Conservation (phyloP, 2,797 vertebrate genomes). For the Capromys pilorides region DNA sequence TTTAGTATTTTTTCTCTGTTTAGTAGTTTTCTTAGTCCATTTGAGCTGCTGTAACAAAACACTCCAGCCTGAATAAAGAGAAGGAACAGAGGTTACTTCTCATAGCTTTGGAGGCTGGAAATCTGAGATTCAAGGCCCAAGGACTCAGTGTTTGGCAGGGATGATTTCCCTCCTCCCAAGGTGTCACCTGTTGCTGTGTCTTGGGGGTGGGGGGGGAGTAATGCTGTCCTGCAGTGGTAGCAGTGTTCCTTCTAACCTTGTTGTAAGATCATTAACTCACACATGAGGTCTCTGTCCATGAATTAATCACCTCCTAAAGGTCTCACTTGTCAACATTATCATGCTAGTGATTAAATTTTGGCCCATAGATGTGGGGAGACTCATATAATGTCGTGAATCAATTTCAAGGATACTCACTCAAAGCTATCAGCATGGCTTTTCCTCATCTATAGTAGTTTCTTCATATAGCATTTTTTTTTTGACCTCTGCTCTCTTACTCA, state of each 20-base stretch:
- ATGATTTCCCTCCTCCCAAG: not conserved
- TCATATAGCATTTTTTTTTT: not conserved
- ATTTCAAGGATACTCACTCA: not conserved
- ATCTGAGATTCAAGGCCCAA: too few relatives aligned
- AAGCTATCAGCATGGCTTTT: not conserved
- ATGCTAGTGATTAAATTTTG: not conserved
- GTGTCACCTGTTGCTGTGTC: not conserved
- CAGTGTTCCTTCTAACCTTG: not conserved
- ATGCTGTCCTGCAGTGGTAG: not conserved
- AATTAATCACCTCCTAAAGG: not conserved
- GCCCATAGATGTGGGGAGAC: not conserved
- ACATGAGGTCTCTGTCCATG: not conserved
- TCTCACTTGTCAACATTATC: not conserved
- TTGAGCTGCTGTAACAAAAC: not conserved
- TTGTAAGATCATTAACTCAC: not conserved
- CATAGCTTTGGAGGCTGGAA: not conserved
- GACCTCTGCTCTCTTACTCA: not conserved
- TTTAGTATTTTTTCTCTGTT: slow-evolving; percentile 39
- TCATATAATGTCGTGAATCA: not conserved
- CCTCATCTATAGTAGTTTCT: not conserved
- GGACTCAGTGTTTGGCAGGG: not conserved
- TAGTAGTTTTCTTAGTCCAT: not conserved
- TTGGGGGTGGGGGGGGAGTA: not conserved
- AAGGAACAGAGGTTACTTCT: not conserved
- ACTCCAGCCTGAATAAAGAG: not conserved